phyloP scores from a whole-genome alignment of 2,888 invertebrate species.

The Meta bourneti region DNA sequence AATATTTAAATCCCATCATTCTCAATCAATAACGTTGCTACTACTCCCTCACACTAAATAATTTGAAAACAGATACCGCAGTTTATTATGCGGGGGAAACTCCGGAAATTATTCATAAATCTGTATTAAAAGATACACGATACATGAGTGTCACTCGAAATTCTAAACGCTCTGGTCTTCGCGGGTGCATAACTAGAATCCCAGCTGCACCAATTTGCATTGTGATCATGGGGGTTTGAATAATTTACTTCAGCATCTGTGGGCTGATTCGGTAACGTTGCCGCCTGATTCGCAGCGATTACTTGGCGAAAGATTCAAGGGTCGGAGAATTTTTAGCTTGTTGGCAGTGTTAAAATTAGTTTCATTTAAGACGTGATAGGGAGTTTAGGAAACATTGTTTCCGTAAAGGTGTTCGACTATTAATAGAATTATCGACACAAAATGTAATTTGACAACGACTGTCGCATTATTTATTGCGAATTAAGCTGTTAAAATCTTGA shows the following conservation, averaged over 20 bases:
- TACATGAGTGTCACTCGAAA: background rate
- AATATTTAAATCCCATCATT: too few relatives aligned
- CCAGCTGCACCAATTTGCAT: background rate
- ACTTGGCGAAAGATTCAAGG: background rate
- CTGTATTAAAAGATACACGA: background rate
- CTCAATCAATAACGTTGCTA: too few relatives aligned
- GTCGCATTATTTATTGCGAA: too few relatives aligned
- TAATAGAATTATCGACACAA: too few relatives aligned
- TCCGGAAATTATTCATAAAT: background rate
- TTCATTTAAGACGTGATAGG: too few relatives aligned
- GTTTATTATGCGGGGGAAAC: background rate
- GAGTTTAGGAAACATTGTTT: too few relatives aligned
- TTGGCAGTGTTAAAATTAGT: background rate
- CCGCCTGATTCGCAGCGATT: background rate
- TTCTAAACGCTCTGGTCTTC: background rate
- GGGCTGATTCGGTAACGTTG: too few relatives aligned
- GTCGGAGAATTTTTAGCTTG: background rate
- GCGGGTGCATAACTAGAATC: background rate
- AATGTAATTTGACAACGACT: too few relatives aligned
- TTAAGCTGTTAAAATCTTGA: too few relatives aligned
- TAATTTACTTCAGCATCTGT: background rate
- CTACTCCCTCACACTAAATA: background rate
- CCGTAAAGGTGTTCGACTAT: too few relatives aligned
- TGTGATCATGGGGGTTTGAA: background rate
- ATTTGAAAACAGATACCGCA: background rate